phyloP scores from a whole-genome alignment of 2,888 invertebrate species.

The Zygogramma bicolorata region DNA sequence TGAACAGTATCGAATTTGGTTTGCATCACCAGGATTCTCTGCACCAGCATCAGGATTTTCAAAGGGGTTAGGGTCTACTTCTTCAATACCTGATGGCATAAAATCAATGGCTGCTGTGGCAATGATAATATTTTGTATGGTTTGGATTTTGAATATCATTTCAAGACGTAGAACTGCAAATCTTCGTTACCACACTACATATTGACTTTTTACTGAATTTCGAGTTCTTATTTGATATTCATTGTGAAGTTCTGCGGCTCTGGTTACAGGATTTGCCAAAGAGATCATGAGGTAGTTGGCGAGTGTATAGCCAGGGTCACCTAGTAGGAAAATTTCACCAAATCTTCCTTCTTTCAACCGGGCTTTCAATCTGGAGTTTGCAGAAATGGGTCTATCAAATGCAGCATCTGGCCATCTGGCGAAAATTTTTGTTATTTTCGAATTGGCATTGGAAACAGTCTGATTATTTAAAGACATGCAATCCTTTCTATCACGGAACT shows the following conservation, averaged over 20 bases:
- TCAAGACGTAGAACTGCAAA: too few relatives aligned
- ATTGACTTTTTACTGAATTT: slow-evolving; percentile 46
- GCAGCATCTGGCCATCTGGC: slow-evolving; percentile 8
- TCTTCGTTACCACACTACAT: too few relatives aligned
- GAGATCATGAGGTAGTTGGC: slow-evolving; percentile 45
- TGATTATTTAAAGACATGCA: neutral
- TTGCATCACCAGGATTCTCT: too few relatives aligned
- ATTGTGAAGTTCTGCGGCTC: slow-evolving; percentile 43
- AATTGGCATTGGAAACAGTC: neutral
- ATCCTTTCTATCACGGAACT: neutral
- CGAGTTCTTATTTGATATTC: slow-evolving; percentile 51
- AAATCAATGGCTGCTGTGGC: too few relatives aligned
- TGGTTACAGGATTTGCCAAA: slow-evolving; percentile 32
- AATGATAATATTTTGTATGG: too few relatives aligned
- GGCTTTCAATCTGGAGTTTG: neutral
- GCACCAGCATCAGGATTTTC: too few relatives aligned
- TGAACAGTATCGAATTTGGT: too few relatives aligned
- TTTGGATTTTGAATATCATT: too few relatives aligned
- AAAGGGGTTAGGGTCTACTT: too few relatives aligned
- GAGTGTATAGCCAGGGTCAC: slow-evolving; percentile 51
- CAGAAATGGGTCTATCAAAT: neutral
- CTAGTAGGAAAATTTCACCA: slow-evolving; percentile 23
- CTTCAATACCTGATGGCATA: too few relatives aligned
- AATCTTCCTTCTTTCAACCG: neutral
- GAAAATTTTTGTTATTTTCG: neutral